These are phyloP conservation scores for Spisula solida DNA, from an alignment of 2,888 invertebrate genomes.

Conservation along the genomic window DNA sequence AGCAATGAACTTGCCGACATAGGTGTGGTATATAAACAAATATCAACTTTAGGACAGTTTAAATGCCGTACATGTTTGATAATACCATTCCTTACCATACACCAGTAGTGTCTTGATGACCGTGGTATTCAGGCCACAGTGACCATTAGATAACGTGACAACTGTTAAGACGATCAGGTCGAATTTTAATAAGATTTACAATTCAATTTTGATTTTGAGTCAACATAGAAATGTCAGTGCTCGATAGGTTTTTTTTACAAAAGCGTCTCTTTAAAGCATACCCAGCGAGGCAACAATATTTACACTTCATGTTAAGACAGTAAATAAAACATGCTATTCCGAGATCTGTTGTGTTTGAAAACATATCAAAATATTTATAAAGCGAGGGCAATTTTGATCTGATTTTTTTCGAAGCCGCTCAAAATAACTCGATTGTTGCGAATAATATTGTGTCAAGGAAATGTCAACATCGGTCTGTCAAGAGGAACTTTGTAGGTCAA, in stretches of 20 bases:
- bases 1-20: slow-evolving; percentile 2
- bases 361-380: neutral
- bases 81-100: neutral
- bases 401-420: too few species aligned
- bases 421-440: too few species aligned
- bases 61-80: neutral
- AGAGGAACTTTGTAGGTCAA: too few species aligned
- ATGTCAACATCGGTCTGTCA: too few species aligned
- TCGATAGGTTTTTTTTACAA: neutral
- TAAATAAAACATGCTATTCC: slow-evolving; percentile 1
- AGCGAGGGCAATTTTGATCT: too few species aligned
- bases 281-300: neutral
- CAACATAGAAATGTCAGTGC: neutral
- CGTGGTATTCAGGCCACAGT: neutral
- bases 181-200: neutral
- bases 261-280: neutral
- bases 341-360: neutral
- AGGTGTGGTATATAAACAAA: neutral
- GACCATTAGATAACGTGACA: neutral
- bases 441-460: too few species aligned
- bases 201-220: neutral
- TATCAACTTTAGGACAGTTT: neutral
- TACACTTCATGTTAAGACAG: neutral
- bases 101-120: neutral
- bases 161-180: neutral